A percentile compares a stretch with the other conserved stretches of the same genome.
Conservation (phyloP, 2,113 vertebrate genomes). For the Bos taurus region DNA sequence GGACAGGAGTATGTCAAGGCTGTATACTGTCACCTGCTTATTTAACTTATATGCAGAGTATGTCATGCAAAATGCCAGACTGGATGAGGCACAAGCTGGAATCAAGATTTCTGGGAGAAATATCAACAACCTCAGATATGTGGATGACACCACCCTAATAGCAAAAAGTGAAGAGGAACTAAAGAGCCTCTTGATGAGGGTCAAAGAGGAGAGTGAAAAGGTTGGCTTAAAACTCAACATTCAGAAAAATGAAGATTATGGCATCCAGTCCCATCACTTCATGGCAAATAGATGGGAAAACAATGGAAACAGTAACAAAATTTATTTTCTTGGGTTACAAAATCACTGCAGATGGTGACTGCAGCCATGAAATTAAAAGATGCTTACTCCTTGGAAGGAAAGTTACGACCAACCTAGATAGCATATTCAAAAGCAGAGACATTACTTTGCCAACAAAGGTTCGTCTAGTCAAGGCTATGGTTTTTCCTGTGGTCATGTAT, state of each 20-base stretch:
- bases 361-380: neutral
- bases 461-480: neutral
- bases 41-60: neutral
- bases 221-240: neutral
- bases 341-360: neutral
- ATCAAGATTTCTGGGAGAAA: neutral
- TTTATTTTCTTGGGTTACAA: neutral
- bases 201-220: neutral
- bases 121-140: neutral
- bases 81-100: neutral
- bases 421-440: neutral
- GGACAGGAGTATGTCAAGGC: neutral
- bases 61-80: accelerated
- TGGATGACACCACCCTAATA: neutral
- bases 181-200: neutral
- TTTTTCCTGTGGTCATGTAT: neutral
- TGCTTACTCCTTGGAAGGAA: neutral
- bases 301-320: neutral
- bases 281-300: neutral
- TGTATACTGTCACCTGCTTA: neutral
- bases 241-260: neutral
- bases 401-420: neutral
- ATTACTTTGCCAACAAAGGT: neutral
- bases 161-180: neutral
- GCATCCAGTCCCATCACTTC: neutral